Percentiles rank a stretch among this genome's conserved stretches.
These are phyloP conservation scores for Acanthoscelides obtectus DNA, from an alignment of 2,888 invertebrate genomes.

Conservation along the genomic window DNA sequence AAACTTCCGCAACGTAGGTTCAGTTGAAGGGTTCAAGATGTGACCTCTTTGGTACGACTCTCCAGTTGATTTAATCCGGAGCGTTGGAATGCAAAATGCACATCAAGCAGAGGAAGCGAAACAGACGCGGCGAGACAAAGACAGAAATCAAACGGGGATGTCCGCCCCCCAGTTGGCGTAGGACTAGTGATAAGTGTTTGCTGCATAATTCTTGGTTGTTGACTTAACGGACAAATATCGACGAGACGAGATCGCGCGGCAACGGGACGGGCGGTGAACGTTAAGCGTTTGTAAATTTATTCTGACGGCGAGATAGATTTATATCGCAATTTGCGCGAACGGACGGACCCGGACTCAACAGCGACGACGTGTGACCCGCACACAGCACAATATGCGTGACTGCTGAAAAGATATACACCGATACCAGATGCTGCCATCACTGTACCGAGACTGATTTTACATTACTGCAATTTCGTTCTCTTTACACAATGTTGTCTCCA, in stretches of 20 bases:
- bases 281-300: constrained; percentile 19
- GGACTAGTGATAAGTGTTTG: constrained; percentile 11
- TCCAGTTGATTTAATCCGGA: background rate
- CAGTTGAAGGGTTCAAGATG: too few relatives aligned
- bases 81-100: background rate
- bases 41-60: too few relatives aligned
- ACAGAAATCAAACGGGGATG: background rate
- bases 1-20: too few relatives aligned
- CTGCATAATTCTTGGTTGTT: constrained; percentile 17
- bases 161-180: background rate
- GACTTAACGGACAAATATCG: constrained; percentile 19
- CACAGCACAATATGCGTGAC: constrained; percentile 2
- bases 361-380: constrained; percentile 8
- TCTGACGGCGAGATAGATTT: constrained; percentile 14
- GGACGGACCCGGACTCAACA: constrained; percentile 2
- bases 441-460: background rate
- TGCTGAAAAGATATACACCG: background rate
- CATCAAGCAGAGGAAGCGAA: background rate
- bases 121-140: background rate
- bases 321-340: constrained; percentile 13
- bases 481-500: too few relatives aligned
- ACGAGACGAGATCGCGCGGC: constrained; percentile 12
- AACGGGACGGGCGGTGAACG: constrained; percentile 16
- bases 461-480: background rate
- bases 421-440: background rate